These are phyloP conservation scores for Cynoglossus semilaevis DNA, from an alignment of 2,113 vertebrate species.

Conservation along the genomic window DNA sequence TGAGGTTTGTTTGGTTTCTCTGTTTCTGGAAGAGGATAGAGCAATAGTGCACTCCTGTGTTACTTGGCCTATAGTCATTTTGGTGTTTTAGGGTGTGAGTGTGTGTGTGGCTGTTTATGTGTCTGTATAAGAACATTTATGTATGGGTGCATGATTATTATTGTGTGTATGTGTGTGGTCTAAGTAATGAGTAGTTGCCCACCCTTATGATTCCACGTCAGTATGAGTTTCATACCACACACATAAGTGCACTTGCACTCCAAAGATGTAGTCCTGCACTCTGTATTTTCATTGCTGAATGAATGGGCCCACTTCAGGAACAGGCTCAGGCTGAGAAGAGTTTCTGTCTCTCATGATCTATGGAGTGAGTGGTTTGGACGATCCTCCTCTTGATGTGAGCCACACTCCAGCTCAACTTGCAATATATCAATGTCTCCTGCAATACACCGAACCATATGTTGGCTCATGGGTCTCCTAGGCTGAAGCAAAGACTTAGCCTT, in stretches of 20 bases:
- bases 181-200: constrained; percentile 39
- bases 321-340: constrained; percentile 36
- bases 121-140: constrained; percentile 8
- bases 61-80: constrained; percentile 50
- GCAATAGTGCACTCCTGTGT: constrained; percentile 48
- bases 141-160: constrained; percentile 31
- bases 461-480: constrained; percentile 46
- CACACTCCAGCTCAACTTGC: constrained; percentile 49
- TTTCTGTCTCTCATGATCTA: constrained; percentile 66
- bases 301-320: constrained; percentile 50
- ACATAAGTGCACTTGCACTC: constrained; percentile 22
- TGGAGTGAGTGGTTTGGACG: constrained; percentile 58
- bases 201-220: constrained; percentile 39
- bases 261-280: constrained; percentile 9
- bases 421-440: constrained; percentile 67
- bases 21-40: constrained; percentile 38
- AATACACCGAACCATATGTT: constrained; percentile 71
- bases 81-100: constrained; percentile 21
- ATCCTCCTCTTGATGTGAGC: constrained; percentile 58
- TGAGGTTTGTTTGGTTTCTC: constrained; percentile 36
- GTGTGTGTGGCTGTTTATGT: constrained; percentile 38
- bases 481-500: constrained; percentile 44
- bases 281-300: constrained; percentile 47
- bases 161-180: constrained; percentile 66
- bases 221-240: constrained; percentile 55